These are phyloP conservation scores for Notoglanidium macrostoma DNA, from an alignment of 2,797 vertebrate genomes.

Conservation along the genomic window DNA sequence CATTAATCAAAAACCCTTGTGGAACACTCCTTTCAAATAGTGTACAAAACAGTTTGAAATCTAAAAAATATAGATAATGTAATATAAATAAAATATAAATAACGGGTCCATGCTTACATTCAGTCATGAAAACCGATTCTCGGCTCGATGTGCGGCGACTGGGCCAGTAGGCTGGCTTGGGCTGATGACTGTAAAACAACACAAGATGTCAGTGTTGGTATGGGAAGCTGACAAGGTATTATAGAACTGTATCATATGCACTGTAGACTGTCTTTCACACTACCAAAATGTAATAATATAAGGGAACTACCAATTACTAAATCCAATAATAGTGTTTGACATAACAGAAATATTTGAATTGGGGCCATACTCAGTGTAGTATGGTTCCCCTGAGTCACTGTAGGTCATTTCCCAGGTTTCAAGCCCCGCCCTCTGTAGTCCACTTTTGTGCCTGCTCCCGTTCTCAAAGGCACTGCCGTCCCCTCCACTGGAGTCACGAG, in stretches of 20 bases:
- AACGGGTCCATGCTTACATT: slow-evolving; percentile 64
- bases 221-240: neutral
- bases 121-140: slow-evolving; percentile 62
- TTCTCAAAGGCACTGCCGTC: slow-evolving; percentile 65
- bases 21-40: neutral
- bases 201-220: slow-evolving; percentile 57
- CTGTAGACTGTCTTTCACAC: neutral
- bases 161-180: slow-evolving; percentile 75
- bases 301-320: neutral
- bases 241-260: neutral
- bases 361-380: slow-evolving; percentile 73
- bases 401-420: slow-evolving; percentile 77
- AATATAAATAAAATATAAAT: neutral
- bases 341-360: neutral
- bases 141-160: slow-evolving; percentile 68
- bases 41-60: neutral
- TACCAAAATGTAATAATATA: neutral
- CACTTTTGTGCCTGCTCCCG: slow-evolving; percentile 47
- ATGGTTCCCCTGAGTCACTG: slow-evolving; percentile 75
- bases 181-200: slow-evolving; percentile 70
- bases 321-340: neutral
- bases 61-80: neutral
- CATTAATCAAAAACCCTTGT: neutral
- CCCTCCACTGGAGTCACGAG: slow-evolving; percentile 68
- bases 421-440: slow-evolving; percentile 45